Conservation (phyloP, 2,797 vertebrate species). For the Trachops cirrhosus region DNA sequence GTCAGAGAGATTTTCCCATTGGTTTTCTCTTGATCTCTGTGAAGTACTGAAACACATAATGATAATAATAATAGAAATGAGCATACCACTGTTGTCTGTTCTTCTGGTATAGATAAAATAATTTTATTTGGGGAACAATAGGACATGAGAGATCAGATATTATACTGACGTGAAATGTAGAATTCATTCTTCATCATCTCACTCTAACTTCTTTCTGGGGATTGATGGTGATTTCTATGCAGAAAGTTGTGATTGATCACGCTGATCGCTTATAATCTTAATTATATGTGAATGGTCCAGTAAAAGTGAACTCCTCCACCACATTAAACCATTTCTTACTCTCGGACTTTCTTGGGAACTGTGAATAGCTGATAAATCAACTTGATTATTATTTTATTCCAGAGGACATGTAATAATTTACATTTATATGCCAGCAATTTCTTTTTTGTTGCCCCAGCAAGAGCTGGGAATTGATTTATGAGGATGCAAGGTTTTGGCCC, state of each 20-base stretch:
- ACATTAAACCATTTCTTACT: neutral
- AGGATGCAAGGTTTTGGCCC: slow-evolving; percentile 75
- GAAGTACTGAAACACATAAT: neutral
- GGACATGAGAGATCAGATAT: slow-evolving; percentile 54
- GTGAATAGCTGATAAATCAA: slow-evolving; percentile 77
- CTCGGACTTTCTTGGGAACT: slow-evolving; percentile 52
- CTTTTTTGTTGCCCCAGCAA: slow-evolving; percentile 79
- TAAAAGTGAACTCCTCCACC: neutral
- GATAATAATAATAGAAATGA: neutral
- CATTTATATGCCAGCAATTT: slow-evolving; percentile 79
- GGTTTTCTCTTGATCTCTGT: neutral
- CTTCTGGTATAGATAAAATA: neutral
- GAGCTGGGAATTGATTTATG: slow-evolving; percentile 81
- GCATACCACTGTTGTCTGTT: neutral
- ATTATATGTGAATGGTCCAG: slow-evolving; percentile 49
- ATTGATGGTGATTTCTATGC: slow-evolving; percentile 14
- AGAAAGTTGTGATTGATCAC: slow-evolving; percentile 19
- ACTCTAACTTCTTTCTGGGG: neutral
- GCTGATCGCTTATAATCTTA: slow-evolving; percentile 59
- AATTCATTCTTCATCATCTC: neutral
- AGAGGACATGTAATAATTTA: slow-evolving; percentile 79
- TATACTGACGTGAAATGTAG: neutral
- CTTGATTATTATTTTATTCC: slow-evolving; percentile 80
- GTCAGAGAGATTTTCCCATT: neutral
- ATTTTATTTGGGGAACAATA: slow-evolving; percentile 57